Evolutionary conservation across 2,113 vertebrate genomes (phyloP).

Genomic region (Otis tarda): DNA sequence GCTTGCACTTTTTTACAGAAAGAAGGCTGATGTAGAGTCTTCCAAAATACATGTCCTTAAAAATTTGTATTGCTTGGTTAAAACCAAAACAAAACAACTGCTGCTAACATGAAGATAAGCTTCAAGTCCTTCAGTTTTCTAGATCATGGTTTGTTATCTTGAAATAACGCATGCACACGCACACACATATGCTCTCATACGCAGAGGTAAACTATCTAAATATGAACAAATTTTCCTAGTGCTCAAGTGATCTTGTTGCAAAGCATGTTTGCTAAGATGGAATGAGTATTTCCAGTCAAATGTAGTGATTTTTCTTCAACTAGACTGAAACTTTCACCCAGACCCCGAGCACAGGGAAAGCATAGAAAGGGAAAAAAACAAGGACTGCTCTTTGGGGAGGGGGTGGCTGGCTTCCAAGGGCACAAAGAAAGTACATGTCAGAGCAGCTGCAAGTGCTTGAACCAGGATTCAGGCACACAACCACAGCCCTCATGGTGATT

Average conservation of each 20-base stretch:
- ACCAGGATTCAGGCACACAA: conserved; percentile 9
- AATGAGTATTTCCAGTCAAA: not conserved
- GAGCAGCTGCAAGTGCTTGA: conserved; percentile 52
- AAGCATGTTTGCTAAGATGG: not conserved
- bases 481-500: conserved; percentile 1
- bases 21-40: not conserved
- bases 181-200: not conserved
- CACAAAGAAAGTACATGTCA: conserved; percentile 32
- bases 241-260: not conserved
- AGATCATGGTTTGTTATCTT: not conserved
- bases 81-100: conserved; percentile 2
- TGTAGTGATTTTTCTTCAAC: not conserved
- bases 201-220: not conserved
- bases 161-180: rapidly evolving
- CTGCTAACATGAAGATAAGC: conserved; percentile 14
- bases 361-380: not conserved
- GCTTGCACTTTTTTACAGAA: not conserved
- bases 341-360: not conserved
- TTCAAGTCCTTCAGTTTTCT: conserved; percentile 48
- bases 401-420: conserved; percentile 23
- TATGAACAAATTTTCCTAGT: not conserved
- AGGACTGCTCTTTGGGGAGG: not conserved
- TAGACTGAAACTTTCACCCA: not conserved
- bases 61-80: not conserved
- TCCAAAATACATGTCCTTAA: not conserved